Evolutionary conservation across 2,888 invertebrate species (phyloP), one percentile per base, ranked within the genome.

Genomic region (Eurois occulta): DNA sequence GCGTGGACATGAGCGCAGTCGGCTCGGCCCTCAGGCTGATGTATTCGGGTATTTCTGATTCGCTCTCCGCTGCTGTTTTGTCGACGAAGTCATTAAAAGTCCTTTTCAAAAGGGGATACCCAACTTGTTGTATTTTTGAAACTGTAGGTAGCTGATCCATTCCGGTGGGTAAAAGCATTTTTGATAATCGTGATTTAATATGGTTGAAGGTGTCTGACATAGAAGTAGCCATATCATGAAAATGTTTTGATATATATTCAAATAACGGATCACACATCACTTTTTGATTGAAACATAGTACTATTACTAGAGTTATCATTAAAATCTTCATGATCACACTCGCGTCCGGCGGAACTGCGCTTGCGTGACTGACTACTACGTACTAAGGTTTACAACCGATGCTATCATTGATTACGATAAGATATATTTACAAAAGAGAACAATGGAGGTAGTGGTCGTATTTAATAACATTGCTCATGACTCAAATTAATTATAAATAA

Each of bases 1-100:
- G 91, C 16, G 93, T 93, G 4, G 93, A 91, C 91, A 94, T 89
- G 8, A 91, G 81, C 4, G 89, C 90, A 28, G 91, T 89, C n/a
- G 91, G 90, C 72, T 92, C 92, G 6, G 87, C 81, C 77, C 87
- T 91, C 28, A 90, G 66, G 60, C 80, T 90, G 13, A 80, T 32
- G 71, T 88, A 88, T 48, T 90, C 90, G 1, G 89, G 82, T 11
- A 73, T 75, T 38, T 88, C 87, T 0, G 80, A 82, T 66, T 87
- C 86, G 28, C 71, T 85, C 10, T 87, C 86, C 41, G 80, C 86
- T 1, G 87, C 86, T 52, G 78, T 80, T 83, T 82, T 87, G 77
- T 90, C 91, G 0, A 90, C 84, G 41, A 90, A 88, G 43, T 92
- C 88, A 67, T 83, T 87, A 41, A 90, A 91, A 8, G 88, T 86